These are phyloP conservation scores for Monarcha castaneiventris DNA, from an alignment of 2,113 vertebrate species.

Conservation along the genomic window DNA sequence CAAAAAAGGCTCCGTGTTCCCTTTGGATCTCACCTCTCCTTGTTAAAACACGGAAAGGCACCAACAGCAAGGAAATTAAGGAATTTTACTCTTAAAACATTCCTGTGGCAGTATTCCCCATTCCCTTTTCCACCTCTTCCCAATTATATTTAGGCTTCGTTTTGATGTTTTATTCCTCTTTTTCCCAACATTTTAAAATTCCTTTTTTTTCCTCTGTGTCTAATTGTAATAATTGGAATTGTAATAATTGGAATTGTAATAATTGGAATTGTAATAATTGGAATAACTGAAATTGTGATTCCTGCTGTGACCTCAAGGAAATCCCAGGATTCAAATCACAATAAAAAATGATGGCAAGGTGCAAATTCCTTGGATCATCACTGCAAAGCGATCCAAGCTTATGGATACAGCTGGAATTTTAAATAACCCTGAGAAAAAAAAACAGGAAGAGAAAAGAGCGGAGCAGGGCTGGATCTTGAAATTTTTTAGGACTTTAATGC, in stretches of 20 bases:
- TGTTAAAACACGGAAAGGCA: background rate
- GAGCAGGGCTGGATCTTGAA: background rate
- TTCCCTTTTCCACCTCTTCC: background rate
- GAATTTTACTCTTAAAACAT: background rate
- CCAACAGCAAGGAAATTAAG: background rate
- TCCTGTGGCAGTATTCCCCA: too few species aligned
- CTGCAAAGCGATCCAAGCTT: background rate
- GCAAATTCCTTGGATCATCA: background rate
- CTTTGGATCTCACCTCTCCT: background rate
- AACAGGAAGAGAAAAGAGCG: background rate
- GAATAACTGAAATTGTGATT: background rate
- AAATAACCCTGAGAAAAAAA: background rate
- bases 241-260: too few species aligned
- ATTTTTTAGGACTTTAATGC: background rate
- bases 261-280: too few species aligned
- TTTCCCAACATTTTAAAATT: background rate
- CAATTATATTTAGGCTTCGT: accelerated
- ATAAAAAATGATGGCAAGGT: background rate
- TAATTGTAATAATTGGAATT: too few species aligned
- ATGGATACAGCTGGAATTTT: accelerated
- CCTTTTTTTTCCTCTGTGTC: accelerated
- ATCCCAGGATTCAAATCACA: background rate
- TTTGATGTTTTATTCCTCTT: background rate
- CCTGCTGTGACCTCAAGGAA: background rate
- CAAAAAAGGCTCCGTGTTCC: background rate